Percentiles rank a stretch among this genome's conserved stretches.
Conservation (phyloP, 2,888 invertebrate species). For the Tuta absoluta region DNA sequence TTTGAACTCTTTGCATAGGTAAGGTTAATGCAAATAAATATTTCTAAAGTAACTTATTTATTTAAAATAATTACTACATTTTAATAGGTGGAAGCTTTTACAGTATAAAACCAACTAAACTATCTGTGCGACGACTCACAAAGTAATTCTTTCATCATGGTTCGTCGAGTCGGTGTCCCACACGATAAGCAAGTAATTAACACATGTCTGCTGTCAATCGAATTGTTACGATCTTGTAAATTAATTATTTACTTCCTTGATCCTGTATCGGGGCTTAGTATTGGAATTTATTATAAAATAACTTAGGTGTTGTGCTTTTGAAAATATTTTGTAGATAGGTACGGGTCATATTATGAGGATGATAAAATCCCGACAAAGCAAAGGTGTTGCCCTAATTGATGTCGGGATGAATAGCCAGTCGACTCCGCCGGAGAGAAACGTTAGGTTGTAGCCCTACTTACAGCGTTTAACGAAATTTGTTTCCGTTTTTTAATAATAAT, state of each 20-base stretch:
- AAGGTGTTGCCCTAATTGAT: conserved; percentile 72
- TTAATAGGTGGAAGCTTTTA: too few relatives aligned
- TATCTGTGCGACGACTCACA: too few relatives aligned
- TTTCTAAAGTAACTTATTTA: too few relatives aligned
- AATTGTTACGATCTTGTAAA: conserved; percentile 23
- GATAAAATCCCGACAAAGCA: conserved; percentile 65
- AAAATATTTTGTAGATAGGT: conserved; percentile 31
- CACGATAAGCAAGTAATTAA: not conserved
- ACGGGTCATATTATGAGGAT: conserved; percentile 55
- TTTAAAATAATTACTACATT: too few relatives aligned
- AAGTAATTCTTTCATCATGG: too few relatives aligned
- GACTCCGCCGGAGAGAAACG: conserved; percentile 40
- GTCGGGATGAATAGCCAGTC: conserved; percentile 57
- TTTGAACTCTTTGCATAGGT: too few relatives aligned
- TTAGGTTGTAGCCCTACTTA: conserved; percentile 35
- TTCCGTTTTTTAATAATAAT: not conserved
- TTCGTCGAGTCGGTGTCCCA: not conserved
- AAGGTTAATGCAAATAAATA: too few relatives aligned
- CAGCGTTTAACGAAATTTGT: conserved; percentile 34
- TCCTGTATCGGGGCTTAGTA: not conserved
- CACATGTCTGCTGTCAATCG: conserved; percentile 14
- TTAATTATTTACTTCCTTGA: conserved; percentile 12
- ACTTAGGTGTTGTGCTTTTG: conserved; percentile 8
- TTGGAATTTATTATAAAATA: not conserved
- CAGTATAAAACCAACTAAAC: too few relatives aligned